These are phyloP conservation scores for Asarcornis scutulata DNA, from an alignment of 2,113 vertebrate species.

Conservation along the genomic window DNA sequence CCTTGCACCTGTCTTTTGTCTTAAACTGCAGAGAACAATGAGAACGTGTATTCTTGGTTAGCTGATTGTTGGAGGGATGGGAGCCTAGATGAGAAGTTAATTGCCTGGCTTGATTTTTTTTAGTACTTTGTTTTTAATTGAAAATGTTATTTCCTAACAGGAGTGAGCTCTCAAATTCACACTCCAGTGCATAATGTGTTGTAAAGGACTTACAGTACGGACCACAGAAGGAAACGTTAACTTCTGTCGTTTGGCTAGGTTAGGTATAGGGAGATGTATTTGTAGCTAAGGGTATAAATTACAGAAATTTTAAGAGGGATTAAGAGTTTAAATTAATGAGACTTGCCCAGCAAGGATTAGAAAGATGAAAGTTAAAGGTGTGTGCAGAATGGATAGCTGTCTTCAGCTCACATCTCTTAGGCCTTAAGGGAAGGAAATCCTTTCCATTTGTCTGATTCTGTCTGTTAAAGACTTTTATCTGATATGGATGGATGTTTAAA, in stretches of 20 bases:
- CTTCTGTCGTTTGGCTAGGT: not conserved
- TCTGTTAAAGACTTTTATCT: not conserved
- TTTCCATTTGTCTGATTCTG: not conserved
- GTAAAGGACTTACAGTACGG: not conserved
- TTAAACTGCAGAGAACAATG: not conserved
- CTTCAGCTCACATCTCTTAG: not conserved
- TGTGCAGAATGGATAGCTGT: not conserved
- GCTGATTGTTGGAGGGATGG: not conserved
- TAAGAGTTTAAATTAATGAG: conserved; percentile 28
- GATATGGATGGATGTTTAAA: not conserved
- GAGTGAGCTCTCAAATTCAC: not conserved
- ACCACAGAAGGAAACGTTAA: not conserved
- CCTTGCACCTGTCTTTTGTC: not conserved
- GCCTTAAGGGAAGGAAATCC: not conserved
- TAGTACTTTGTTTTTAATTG: rapidly evolving
- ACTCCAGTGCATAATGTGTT: not conserved
- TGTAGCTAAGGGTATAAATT: not conserved
- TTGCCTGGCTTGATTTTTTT: not conserved
- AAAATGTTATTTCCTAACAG: not conserved
- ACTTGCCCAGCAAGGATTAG: not conserved
- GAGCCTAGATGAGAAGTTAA: not conserved
- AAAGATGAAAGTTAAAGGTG: conserved; percentile 7
- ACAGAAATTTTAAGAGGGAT: not conserved
- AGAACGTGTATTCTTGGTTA: not conserved
- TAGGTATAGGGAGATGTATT: not conserved